Conservation (phyloP, 2,888 invertebrate genomes). For the Aphrophora alni region DNA sequence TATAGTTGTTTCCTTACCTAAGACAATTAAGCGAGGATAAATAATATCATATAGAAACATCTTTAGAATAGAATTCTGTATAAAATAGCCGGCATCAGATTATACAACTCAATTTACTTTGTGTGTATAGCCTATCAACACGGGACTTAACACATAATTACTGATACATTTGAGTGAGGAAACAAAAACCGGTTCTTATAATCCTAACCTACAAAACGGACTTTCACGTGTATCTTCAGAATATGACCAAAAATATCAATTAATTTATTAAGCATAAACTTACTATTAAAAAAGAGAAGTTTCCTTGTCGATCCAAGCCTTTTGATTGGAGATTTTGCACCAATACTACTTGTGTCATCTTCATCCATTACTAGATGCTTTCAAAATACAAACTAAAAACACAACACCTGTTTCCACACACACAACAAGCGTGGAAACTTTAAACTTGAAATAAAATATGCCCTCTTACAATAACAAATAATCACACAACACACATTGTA, state of each 20-base stretch:
- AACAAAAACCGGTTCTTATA: not conserved
- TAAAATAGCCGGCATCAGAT: too few relatives aligned
- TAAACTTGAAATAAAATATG: not conserved
- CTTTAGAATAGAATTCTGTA: too few relatives aligned
- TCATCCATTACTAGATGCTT: conserved; percentile 66
- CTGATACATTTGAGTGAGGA: not conserved
- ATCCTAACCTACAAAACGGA: not conserved
- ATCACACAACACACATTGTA: not conserved
- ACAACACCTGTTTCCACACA: conserved; percentile 3
- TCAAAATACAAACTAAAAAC: conserved; percentile 13
- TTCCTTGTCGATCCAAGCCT: conserved; percentile 82
- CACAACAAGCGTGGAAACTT: not conserved
- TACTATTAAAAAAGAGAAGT: conserved; percentile 78
- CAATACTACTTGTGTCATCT: conserved; percentile 67
- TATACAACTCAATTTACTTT: too few relatives aligned
- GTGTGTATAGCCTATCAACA: too few relatives aligned
- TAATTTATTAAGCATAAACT: conserved; percentile 58
- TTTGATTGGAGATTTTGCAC: conserved; percentile 78
- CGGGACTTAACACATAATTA: too few relatives aligned
- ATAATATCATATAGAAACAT: too few relatives aligned
- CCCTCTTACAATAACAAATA: not conserved
- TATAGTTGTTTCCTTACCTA: too few relatives aligned
- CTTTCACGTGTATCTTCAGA: not conserved
- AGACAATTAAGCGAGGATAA: too few relatives aligned
- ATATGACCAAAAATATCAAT: conserved; percentile 10